Base-by-base conservation (phyloP, 2,797 vertebrate genomes). In the Poeciliopsis paucimaculata region DNA sequence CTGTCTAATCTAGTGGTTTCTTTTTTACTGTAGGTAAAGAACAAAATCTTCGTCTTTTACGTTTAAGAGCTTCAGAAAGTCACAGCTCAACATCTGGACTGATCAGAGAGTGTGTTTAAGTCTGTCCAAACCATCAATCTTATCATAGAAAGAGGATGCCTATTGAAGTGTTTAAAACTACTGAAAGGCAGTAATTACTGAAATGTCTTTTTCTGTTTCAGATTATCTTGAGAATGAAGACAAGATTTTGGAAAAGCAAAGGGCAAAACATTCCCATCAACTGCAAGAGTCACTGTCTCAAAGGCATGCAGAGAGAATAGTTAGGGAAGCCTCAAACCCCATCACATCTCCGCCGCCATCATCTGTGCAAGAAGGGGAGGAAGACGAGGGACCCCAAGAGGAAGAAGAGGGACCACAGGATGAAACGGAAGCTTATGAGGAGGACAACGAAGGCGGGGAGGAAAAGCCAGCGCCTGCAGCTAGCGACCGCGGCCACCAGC, bases 141-240 rank as follows among this genome's bases (percentile, higher is more conserved):
- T 45, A 8, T 45, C 41, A 71, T 15, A 71, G 23, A 43, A 13
- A 70, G 20, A 70, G 39, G n/a, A n/a, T 26, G 10, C 36, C 20
- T 68, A 41, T 5, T 26, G 4, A 68, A 53, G 2, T n/a, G 12
- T 76, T 46, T 46, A 4, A 62, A 57, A 34, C 7, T 55, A 18
- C 36, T 76, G 2, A 31, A 12, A 9, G 13, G 49, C 26, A 46
- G 46, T 41, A 28, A 11, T 8, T 20, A 31, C 31, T 39, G 23
- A 73, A 62, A 31, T 78, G 7, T 68, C 12, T 15, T 9, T 76
- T 6, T 73, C 3, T 73, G 41, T 80, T 64, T 72, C 81, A 77
- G 95, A 96, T 79, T 90, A 93, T 18, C 87, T 96, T 0, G 79
- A 93, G 5, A 77, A 90, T 0, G 90, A 95, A 76, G 86, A 71